These are phyloP conservation scores for Sigmodon hispidus DNA, from an alignment of 2,113 vertebrate species.

Conservation along the genomic window DNA sequence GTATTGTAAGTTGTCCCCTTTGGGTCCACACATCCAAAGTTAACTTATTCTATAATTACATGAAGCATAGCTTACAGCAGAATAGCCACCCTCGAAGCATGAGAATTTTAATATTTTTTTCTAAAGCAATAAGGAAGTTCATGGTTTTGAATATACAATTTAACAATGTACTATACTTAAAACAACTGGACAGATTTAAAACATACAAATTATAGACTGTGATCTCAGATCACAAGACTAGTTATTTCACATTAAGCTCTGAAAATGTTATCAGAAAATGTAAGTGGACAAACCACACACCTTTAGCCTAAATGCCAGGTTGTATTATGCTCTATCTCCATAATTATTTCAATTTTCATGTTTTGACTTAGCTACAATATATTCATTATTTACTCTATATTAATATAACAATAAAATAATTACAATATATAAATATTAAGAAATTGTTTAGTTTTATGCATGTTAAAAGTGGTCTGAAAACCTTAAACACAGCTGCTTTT, in stretches of 20 bases:
- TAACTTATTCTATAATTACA: neutral
- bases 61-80: neutral
- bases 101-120: constrained; percentile 33
- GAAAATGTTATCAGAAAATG: neutral
- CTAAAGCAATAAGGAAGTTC: neutral
- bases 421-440: constrained; percentile 39
- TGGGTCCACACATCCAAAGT: neutral
- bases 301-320: constrained; percentile 29
- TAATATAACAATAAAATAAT: neutral
- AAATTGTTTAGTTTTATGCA: constrained; percentile 58
- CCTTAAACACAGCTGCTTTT: constrained; percentile 43
- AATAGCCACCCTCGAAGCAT: neutral
- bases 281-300: constrained; percentile 3
- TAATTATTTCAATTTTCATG: constrained; percentile 47
- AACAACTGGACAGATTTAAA: neutral
- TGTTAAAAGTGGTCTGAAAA: constrained; percentile 58
- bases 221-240: neutral
- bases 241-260: constrained; percentile 31
- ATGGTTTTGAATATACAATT: neutral
- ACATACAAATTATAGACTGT: neutral
- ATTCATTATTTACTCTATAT: neutral
- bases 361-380: constrained; percentile 21
- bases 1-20: neutral
- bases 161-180: neutral
- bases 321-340: constrained; percentile 33